Evolutionary conservation across 92 coral and sea anemone genomes (phyloP).

Genomic region (Porites cylindrica): DNA sequence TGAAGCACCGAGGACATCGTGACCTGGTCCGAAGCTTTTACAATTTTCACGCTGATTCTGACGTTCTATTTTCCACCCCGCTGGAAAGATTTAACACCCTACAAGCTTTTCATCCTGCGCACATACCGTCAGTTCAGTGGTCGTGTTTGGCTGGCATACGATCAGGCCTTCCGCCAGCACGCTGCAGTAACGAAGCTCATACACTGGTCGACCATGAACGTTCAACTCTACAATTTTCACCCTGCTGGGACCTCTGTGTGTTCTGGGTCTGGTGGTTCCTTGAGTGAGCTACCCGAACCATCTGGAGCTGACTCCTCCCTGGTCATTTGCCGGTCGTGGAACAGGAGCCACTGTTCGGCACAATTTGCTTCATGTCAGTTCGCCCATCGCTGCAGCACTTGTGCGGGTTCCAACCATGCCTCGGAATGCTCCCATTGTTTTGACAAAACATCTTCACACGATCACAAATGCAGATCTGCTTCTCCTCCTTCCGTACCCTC

Average conservation of each 20-base stretch:
- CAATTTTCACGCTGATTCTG: too few species aligned
- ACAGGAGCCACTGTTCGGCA: conserved; percentile 39
- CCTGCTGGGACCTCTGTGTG: conserved; percentile 43
- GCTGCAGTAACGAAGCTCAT: conserved; percentile 51
- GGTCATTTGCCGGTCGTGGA: conserved; percentile 53
- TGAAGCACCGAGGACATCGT: too few species aligned
- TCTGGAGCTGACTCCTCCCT: conserved; percentile 16
- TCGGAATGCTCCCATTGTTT: conserved; percentile 18
- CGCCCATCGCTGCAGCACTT: conserved; percentile 46
- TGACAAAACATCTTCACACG: neutral
- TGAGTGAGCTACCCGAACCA: conserved; percentile 22
- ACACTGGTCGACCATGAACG: conserved; percentile 49
- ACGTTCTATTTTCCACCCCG: too few species aligned
- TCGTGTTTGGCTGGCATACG: conserved; percentile 41
- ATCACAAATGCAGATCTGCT: conserved; percentile 24
- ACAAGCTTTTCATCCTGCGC: too few species aligned
- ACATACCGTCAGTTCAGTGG: too few species aligned
- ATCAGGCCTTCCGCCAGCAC: conserved; percentile 64
- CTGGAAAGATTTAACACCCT: too few species aligned
- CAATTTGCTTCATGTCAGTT: conserved; percentile 29
- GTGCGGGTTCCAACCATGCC: conserved; percentile 50
- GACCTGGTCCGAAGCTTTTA: too few species aligned
- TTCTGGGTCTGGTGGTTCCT: conserved; percentile 2
- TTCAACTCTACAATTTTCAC: conserved; percentile 47
- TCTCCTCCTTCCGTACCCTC: conserved; percentile 4